Percentiles rank a stretch among this genome's conserved stretches.
Conservation (phyloP, 2,113 vertebrate genomes). For the Pipra filicauda region DNA sequence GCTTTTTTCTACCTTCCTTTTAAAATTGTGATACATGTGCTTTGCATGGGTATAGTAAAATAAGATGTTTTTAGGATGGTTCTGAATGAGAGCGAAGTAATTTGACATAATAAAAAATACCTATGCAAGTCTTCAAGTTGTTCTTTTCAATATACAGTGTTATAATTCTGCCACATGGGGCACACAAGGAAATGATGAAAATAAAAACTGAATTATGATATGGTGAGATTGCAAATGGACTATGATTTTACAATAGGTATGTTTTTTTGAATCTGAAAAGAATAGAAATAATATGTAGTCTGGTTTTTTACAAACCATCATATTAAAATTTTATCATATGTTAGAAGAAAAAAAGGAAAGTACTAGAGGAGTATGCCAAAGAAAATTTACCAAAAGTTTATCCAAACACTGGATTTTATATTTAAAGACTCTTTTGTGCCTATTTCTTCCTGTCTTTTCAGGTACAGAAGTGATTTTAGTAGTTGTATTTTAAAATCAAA, state of each 20-base stretch:
- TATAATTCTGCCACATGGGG: background rate
- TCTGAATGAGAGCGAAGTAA: background rate
- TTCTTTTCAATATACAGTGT: background rate
- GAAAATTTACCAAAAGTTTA: background rate
- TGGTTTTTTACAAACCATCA: background rate
- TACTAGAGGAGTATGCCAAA: background rate
- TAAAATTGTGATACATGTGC: background rate
- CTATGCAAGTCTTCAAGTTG: slow-evolving; percentile 11
- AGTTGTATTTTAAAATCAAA: background rate
- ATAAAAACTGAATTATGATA: background rate
- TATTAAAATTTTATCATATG: background rate
- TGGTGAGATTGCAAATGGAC: background rate
- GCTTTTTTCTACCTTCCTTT: background rate
- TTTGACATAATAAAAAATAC: slow-evolving; percentile 13
- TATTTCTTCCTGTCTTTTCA: background rate
- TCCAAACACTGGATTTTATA: background rate
- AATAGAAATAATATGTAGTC: background rate
- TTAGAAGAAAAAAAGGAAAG: background rate
- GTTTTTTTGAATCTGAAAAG: background rate
- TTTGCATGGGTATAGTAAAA: background rate
- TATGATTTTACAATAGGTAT: background rate
- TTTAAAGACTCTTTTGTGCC: background rate
- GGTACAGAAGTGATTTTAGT: background rate
- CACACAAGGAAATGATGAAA: background rate
- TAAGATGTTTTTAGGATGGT: background rate